These are phyloP conservation scores for Lycocerus yunnanus DNA, from an alignment of 2,888 invertebrate genomes.

Conservation along the genomic window DNA sequence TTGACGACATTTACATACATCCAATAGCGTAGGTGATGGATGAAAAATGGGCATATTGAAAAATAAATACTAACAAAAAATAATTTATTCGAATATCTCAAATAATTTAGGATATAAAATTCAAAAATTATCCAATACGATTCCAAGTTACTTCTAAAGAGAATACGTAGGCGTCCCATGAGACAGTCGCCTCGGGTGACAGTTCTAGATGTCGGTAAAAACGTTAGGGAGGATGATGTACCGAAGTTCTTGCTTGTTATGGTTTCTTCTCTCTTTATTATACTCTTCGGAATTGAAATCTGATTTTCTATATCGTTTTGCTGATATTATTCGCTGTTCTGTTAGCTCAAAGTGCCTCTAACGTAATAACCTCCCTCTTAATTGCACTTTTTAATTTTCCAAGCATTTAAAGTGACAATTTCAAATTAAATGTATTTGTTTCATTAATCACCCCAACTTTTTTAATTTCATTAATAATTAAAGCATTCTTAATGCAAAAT, in stretches of 20 bases:
- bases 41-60: too few relatives aligned
- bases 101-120: neutral
- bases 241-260: slow-evolving; percentile 43
- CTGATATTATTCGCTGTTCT: neutral
- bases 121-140: neutral
- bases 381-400: neutral
- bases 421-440: neutral
- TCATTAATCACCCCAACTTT: neutral
- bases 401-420: neutral
- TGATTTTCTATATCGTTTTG: slow-evolving; percentile 37
- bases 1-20: too few relatives aligned
- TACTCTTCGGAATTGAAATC: slow-evolving; percentile 45
- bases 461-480: slow-evolving; percentile 2
- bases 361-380: neutral
- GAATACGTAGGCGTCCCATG: slow-evolving; percentile 19
- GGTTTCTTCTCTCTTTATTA: slow-evolving; percentile 44
- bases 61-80: neutral
- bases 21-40: too few relatives aligned
- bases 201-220: slow-evolving; percentile 37
- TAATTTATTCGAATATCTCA: neutral
- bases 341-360: neutral
- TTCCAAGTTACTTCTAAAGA: slow-evolving; percentile 8
- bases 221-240: slow-evolving; percentile 37
- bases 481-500: neutral
- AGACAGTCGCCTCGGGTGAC: slow-evolving; percentile 35